These are phyloP conservation scores for Microplitis demolitor DNA, from an alignment of 1,140 invertebrate species.

Conservation along the genomic window DNA sequence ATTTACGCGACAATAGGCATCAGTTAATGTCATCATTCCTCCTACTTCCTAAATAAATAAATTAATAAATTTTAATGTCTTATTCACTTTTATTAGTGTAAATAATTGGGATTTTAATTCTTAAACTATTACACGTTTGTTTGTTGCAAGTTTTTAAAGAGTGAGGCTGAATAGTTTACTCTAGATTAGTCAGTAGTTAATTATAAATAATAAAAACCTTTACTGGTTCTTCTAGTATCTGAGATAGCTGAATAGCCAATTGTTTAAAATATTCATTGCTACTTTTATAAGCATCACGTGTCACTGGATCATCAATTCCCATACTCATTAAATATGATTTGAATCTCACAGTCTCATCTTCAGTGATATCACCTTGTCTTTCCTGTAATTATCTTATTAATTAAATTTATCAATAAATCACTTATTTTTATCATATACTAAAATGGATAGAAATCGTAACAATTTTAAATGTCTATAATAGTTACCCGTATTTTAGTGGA, in stretches of 20 bases:
- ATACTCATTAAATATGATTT: constrained; percentile 95
- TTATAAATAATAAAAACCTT: constrained; percentile 62
- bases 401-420: too few species aligned
- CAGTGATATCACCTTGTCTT: constrained; percentile 93
- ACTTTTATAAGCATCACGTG: constrained; percentile 84
- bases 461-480: constrained; percentile 13
- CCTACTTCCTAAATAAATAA: constrained; percentile 78
- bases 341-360: constrained; percentile 96
- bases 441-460: constrained; percentile 12
- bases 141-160: too few species aligned
- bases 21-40: constrained; percentile 95
- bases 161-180: too few species aligned
- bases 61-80: background rate
- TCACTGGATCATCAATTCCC: constrained; percentile 97
- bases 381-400: constrained; percentile 67
- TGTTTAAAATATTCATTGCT: constrained; percentile 87
- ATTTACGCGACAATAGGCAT: constrained; percentile 96
- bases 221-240: constrained; percentile 81
- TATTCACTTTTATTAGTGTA: background rate
- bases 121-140: too few species aligned
- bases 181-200: too few species aligned
- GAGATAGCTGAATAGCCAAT: constrained; percentile 84
- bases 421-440: too few species aligned
- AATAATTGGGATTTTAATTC: constrained; percentile 4
- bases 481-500: constrained; percentile 87